Conservation (phyloP, 2,888 invertebrate genomes). For the Mythimna pallens region DNA sequence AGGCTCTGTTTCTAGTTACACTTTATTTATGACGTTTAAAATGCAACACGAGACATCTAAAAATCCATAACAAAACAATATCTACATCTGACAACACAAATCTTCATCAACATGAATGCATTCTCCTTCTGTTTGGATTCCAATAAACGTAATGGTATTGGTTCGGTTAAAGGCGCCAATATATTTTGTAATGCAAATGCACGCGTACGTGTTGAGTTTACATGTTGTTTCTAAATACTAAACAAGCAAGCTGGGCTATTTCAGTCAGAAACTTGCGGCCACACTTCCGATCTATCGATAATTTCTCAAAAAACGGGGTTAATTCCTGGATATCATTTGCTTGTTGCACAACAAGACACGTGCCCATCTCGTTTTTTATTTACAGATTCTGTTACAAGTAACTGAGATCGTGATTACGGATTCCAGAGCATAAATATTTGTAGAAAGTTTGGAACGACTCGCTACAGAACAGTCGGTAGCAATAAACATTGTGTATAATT, state of each 20-base stretch:
- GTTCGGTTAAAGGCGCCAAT: constrained; percentile 63
- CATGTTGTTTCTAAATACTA: constrained; percentile 72
- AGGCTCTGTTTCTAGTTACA: background rate
- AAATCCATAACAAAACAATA: constrained; percentile 8
- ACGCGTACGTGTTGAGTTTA: constrained; percentile 68
- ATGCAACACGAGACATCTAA: constrained; percentile 10
- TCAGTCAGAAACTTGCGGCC: constrained; percentile 68
- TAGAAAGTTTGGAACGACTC: constrained; percentile 51
- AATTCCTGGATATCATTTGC: constrained; percentile 82
- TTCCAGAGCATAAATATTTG: constrained; percentile 71
- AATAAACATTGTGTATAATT: constrained; percentile 42
- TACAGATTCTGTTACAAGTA: constrained; percentile 76
- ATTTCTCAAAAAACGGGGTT: constrained; percentile 85
- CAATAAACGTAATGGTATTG: constrained; percentile 59
- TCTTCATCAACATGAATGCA: constrained; percentile 35
- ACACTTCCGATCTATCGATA: constrained; percentile 80
- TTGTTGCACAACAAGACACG: constrained; percentile 59
- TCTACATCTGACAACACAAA: constrained; percentile 21
- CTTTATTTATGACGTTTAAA: background rate
- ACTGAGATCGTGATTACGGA: constrained; percentile 69
- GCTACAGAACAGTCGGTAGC: constrained; percentile 44
- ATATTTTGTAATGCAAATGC: constrained; percentile 69
- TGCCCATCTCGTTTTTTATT: constrained; percentile 54
- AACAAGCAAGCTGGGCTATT: constrained; percentile 74
- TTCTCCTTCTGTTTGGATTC: constrained; percentile 61